Evolutionary conservation across 2,113 vertebrate genomes (phyloP).

Genomic region (Gasterosteus nipponicus): DNA sequence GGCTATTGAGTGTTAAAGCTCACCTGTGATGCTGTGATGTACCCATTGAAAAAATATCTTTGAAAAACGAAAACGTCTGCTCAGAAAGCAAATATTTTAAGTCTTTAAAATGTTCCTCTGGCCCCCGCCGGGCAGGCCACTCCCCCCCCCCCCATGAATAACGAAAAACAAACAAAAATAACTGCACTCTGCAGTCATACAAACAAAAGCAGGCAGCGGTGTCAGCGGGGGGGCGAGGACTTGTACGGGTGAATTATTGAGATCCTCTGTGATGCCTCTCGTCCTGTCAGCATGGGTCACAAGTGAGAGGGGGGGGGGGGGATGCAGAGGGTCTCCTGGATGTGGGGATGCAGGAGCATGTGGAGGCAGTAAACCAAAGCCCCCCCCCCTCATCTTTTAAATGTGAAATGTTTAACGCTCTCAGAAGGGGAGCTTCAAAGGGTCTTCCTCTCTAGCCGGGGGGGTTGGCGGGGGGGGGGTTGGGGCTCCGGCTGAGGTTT

Average conservation of each 20-base stretch:
- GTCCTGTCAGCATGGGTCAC: slow-evolving; percentile 64
- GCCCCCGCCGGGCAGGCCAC: background rate
- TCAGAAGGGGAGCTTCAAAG: slow-evolving; percentile 71
- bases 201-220: slow-evolving; percentile 56
- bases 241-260: slow-evolving; percentile 77
- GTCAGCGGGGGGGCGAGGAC: slow-evolving; percentile 55
- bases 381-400: slow-evolving; percentile 31
- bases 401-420: slow-evolving; percentile 75
- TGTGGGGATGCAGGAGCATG: slow-evolving; percentile 45
- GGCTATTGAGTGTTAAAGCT: too few species aligned
- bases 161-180: slow-evolving; percentile 48
- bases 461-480: background rate
- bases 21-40: too few species aligned
- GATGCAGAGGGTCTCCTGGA: slow-evolving; percentile 34
- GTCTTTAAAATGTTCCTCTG: slow-evolving; percentile 6
- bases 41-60: too few species aligned
- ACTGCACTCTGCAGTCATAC: slow-evolving; percentile 1
- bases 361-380: slow-evolving; percentile 33
- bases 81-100: slow-evolving; percentile 19
- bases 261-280: slow-evolving; percentile 59
- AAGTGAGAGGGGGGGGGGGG: slow-evolving; percentile 49
- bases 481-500: slow-evolving; percentile 23
- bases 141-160: slow-evolving; percentile 18
- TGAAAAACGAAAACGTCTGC: background rate
- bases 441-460: slow-evolving; percentile 30